These are phyloP conservation scores for Panopea generosa DNA, from an alignment of 2,888 invertebrate genomes.

Conservation along the genomic window DNA sequence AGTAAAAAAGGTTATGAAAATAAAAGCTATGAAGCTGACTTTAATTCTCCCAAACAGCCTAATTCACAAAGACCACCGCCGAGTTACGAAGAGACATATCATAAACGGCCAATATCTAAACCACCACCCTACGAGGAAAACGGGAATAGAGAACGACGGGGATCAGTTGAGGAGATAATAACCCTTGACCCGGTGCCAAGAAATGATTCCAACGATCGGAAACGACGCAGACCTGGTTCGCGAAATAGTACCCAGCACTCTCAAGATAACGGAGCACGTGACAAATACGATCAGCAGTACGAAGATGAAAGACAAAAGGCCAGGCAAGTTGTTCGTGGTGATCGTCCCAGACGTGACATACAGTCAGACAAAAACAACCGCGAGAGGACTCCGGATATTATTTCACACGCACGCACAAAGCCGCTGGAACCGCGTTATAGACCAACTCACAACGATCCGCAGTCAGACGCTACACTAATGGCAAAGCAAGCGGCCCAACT, in stretches of 20 bases:
- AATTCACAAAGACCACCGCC: conserved; percentile 38
- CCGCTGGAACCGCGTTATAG: conserved; percentile 53
- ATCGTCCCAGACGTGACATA: conserved; percentile 36
- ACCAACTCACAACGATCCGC: conserved; percentile 34
- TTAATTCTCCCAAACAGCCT: conserved; percentile 6
- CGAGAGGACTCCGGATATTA: conserved; percentile 55
- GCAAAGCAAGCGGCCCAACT: conserved; percentile 69
- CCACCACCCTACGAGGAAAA: conserved; percentile 66
- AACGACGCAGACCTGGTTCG: conserved; percentile 44
- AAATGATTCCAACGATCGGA: conserved; percentile 33
- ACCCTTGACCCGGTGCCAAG: conserved; percentile 41
- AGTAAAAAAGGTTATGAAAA: conserved; percentile 36
- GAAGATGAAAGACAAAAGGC: conserved; percentile 54
- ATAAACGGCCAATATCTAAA: conserved; percentile 40
- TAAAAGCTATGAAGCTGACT: conserved; percentile 46
- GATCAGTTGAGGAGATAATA: conserved; percentile 63
- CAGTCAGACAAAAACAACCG: conserved; percentile 19
- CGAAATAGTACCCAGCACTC: conserved; percentile 6
- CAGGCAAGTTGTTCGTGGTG: conserved; percentile 54
- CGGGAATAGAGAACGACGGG: conserved; percentile 35
- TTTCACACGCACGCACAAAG: conserved; percentile 52
- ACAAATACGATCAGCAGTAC: too few relatives aligned
- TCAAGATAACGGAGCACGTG: too few relatives aligned
- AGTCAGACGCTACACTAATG: conserved; percentile 49
- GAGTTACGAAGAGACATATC: conserved; percentile 40